Conservation (phyloP, 2,797 vertebrate species). For the Microtus obscurus region DNA sequence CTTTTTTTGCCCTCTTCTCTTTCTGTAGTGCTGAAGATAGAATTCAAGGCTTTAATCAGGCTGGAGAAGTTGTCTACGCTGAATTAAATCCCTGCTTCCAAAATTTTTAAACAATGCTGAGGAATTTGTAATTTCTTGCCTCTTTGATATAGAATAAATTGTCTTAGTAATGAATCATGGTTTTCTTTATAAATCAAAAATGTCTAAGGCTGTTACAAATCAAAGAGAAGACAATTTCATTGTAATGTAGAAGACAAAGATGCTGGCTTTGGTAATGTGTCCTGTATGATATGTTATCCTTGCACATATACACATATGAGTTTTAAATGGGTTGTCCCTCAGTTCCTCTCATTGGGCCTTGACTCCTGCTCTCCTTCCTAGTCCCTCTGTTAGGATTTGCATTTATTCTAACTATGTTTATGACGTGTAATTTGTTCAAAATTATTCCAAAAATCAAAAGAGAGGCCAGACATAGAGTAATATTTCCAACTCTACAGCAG, state of each 20-base stretch:
- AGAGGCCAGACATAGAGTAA: neutral
- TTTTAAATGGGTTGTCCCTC: neutral
- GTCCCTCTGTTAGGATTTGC: neutral
- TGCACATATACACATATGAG: neutral
- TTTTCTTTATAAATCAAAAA: conserved; percentile 10
- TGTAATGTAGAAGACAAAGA: neutral
- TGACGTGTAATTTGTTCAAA: neutral
- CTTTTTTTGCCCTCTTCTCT: too few species aligned
- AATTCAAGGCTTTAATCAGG: neutral
- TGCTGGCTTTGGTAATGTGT: neutral
- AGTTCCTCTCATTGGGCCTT: neutral
- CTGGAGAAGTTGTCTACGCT: neutral
- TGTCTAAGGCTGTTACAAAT: neutral
- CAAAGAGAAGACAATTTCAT: neutral
- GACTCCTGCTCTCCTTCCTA: neutral
- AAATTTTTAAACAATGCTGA: neutral
- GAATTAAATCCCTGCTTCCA: neutral
- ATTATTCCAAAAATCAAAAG: conserved; percentile 2
- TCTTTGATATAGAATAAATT: conserved; percentile 33
- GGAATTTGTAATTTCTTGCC: conserved; percentile 19
- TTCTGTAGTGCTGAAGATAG: neutral
- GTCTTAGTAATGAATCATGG: neutral
- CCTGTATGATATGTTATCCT: neutral
- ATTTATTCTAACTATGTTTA: conserved; percentile 4
- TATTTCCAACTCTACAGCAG: neutral